Evolutionary conservation across 2,797 vertebrate genomes (phyloP), one percentile per base, ranked within the genome.

Genomic region (Ispidina lecontei): DNA sequence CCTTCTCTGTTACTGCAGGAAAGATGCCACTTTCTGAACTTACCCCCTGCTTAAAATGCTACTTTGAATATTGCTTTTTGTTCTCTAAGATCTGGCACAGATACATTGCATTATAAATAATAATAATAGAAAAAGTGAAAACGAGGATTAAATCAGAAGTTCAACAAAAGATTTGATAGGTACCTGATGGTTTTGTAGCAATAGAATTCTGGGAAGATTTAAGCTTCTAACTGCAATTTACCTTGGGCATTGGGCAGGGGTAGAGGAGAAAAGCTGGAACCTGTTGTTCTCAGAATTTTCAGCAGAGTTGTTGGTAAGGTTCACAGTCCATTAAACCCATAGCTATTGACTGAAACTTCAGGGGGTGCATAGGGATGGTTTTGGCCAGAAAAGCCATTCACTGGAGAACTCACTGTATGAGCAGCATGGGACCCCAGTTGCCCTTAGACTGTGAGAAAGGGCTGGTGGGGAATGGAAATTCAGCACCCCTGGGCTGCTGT

Each of bases 271-370:
- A 85, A 69, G 31, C 46, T 69, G 70, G 21, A 79, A 65, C 33
- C 14, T 62, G 10, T 75, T 89, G 4, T 35, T 37, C 39, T 74
- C 10, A 10, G 37, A 75, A 23, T 84, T 84, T 69, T 85, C 75
- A 60, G 52, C 29, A 52, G 78, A 92, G 19, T 49, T 71, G 19
- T 46, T 85, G 39, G 49, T 82, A 17, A 43, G 6, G 60, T 94
- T 93, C 79, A 84, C 44, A 73, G 44, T 73, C 76, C 56, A 31
- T 89, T 89, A 89, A 83, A 75, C 63, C 35, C 7, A 3, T 49
- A 72, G 6, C 0, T 58, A 67, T 28, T 88, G 83, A 72, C 64
- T n/a, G 29, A 88, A 89, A 88, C 84, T 73, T 88, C 33, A 67
- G 21, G 19, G 35, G 65, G 29, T 73, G 65, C 46, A 37, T 43